Evolutionary conservation across 2,888 invertebrate species (phyloP).

Genomic region (Acanthacorydalis orientalis): DNA sequence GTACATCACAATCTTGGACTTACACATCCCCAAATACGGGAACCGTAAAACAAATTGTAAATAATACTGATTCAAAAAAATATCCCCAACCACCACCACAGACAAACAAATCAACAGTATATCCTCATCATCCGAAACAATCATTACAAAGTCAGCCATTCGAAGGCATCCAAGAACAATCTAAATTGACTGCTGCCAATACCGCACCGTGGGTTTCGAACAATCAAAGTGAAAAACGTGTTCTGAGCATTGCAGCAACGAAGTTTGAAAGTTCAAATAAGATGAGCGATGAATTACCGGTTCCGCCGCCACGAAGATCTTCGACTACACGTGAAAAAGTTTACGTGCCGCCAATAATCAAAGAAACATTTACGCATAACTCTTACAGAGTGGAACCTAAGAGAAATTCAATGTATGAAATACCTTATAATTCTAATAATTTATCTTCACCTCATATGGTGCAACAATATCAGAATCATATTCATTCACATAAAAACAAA

Average conservation of each 20-base stretch:
- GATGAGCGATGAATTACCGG: slow-evolving; percentile 11
- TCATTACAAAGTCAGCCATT: slow-evolving; percentile 11
- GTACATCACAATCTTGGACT: slow-evolving; percentile 27
- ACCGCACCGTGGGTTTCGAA: slow-evolving; percentile 31
- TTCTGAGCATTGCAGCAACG: slow-evolving; percentile 32
- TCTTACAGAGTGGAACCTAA: background rate
- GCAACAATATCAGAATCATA: background rate
- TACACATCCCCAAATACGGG: slow-evolving; percentile 22
- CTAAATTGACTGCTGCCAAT: slow-evolving; percentile 12
- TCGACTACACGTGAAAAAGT: slow-evolving; percentile 19
- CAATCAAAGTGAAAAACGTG: slow-evolving; percentile 28
- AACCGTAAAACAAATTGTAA: background rate
- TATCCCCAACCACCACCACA: background rate
- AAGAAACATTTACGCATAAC: slow-evolving; percentile 2
- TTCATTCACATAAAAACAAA: background rate
- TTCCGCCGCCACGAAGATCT: slow-evolving; percentile 11
- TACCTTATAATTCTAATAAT: background rate
- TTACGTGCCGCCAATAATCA: slow-evolving; percentile 11
- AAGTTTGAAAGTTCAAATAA: slow-evolving; percentile 32
- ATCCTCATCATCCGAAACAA: slow-evolving; percentile 20
- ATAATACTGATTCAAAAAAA: background rate
- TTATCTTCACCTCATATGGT: slow-evolving; percentile 4
- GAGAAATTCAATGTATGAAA: background rate
- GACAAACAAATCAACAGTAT: background rate
- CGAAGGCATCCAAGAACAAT: slow-evolving; percentile 3